Evolutionary conservation across 30 jellyfish, hydroid and myxozoan species (phyloP).

Genomic region (Chrysaora quinquecirrha): DNA sequence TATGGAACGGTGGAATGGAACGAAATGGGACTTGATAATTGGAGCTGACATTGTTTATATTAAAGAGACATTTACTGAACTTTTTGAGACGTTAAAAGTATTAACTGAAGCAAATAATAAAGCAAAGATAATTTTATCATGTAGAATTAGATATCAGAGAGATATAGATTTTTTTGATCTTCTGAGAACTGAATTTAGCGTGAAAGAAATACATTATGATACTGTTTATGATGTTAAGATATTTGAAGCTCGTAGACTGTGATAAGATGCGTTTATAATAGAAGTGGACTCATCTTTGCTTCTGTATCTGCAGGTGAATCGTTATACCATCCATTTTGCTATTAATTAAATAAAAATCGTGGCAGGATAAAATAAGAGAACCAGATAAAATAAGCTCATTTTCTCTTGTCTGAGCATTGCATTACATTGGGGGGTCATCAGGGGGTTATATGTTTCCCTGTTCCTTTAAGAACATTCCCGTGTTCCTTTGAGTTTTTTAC

Average conservation of each 20-base stretch:
- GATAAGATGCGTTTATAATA: too few relatives aligned
- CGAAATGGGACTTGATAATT: conserved; percentile 73
- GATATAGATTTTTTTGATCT: conserved; percentile 48
- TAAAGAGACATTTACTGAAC: conserved; percentile 63
- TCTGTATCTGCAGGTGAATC: too few relatives aligned
- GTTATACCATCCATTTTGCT: too few relatives aligned
- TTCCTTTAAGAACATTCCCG: too few relatives aligned
- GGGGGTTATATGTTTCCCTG: too few relatives aligned
- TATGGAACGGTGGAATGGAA: conserved; percentile 53
- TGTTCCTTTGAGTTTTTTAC: too few relatives aligned
- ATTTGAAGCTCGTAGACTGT: conserved; percentile 16
- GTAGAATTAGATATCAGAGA: conserved; percentile 73
- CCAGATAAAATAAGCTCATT: too few relatives aligned
- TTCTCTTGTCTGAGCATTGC: too few relatives aligned
- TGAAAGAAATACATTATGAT: conserved; percentile 35
- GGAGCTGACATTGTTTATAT: conserved; percentile 91
- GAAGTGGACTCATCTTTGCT: too few relatives aligned
- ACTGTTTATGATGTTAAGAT: conserved; percentile 52
- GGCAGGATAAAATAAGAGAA: too few relatives aligned
- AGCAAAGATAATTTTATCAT: conserved; percentile 39
- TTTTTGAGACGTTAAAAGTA: conserved; percentile 58
- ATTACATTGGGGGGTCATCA: too few relatives aligned
- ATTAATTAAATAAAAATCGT: too few relatives aligned
- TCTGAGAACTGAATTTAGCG: conserved; percentile 43
- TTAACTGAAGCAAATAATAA: conserved; percentile 44